Evolutionary conservation across 2,113 vertebrate genomes (phyloP).

Genomic region (Tapirus terrestris): DNA sequence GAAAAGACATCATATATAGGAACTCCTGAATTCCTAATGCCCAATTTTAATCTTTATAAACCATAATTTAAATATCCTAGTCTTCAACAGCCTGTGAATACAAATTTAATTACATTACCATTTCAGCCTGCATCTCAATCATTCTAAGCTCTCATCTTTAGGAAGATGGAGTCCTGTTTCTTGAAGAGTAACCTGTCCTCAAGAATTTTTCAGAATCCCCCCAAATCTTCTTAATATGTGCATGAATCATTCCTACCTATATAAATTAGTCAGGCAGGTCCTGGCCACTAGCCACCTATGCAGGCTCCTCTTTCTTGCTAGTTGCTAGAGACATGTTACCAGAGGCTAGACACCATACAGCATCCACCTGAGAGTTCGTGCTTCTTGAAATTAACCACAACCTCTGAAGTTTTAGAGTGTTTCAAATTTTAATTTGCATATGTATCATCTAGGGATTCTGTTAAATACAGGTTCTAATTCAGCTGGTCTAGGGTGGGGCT

Average conservation of each 20-base stretch:
- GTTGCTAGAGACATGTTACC: not conserved
- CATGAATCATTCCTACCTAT: not conserved
- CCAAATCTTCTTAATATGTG: not conserved
- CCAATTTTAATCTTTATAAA: not conserved
- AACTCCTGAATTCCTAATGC: not conserved
- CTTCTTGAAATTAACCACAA: not conserved
- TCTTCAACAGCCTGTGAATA: not conserved
- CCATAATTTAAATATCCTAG: not conserved
- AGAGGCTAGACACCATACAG: not conserved
- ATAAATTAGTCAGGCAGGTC: not conserved
- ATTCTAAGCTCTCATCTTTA: not conserved
- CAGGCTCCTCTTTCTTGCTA: not conserved
- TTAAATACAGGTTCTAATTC: not conserved
- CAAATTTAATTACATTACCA: not conserved
- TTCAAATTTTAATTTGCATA: not conserved
- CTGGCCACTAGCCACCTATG: too few species aligned
- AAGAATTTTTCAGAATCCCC: not conserved
- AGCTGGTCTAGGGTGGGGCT: not conserved
- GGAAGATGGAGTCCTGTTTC: not conserved
- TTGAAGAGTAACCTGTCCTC: not conserved
- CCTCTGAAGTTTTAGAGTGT: not conserved
- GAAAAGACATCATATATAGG: not conserved
- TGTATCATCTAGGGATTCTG: not conserved
- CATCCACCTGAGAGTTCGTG: not conserved
- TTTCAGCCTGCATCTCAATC: not conserved